phyloP scores from a whole-genome alignment of 2,797 vertebrate species.

The Coregonus suidteri region DNA sequence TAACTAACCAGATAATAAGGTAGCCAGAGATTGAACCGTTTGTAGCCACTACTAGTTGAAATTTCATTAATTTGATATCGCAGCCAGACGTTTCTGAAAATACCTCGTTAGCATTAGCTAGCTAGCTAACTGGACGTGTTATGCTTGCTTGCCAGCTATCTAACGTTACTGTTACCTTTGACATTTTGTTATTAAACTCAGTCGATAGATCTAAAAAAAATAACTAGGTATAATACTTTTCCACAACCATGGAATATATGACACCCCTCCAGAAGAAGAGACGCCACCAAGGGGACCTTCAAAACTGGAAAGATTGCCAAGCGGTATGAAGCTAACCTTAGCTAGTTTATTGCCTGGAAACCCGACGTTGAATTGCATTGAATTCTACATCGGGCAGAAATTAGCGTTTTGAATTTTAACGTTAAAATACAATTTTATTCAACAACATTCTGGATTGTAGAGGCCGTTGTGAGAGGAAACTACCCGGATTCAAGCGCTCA shows the following conservation, averaged over 20 bases:
- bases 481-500: too few species aligned
- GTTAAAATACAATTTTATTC: too few species aligned
- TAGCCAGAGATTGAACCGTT: too few species aligned
- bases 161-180: not conserved
- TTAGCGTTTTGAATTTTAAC: too few species aligned
- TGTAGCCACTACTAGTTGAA: too few species aligned
- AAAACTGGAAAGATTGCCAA: constrained; percentile 27
- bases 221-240: not conserved
- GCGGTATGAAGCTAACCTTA: constrained; percentile 24
- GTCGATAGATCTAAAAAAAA: too few species aligned
- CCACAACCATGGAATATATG: constrained; percentile 48
- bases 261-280: constrained; percentile 54
- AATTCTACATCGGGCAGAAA: too few species aligned
- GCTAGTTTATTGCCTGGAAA: too few species aligned
- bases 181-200: not conserved
- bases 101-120: not conserved
- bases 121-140: not conserved
- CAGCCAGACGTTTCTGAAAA: not conserved
- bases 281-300: constrained; percentile 42
- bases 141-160: not conserved
- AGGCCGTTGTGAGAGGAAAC: too few species aligned
- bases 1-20: too few species aligned
- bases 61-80: not conserved
- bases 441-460: too few species aligned
- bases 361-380: too few species aligned